Evolutionary conservation across 2,113 vertebrate species (phyloP), one percentile per base, ranked within the genome.

Genomic region (Alligator sinensis): DNA sequence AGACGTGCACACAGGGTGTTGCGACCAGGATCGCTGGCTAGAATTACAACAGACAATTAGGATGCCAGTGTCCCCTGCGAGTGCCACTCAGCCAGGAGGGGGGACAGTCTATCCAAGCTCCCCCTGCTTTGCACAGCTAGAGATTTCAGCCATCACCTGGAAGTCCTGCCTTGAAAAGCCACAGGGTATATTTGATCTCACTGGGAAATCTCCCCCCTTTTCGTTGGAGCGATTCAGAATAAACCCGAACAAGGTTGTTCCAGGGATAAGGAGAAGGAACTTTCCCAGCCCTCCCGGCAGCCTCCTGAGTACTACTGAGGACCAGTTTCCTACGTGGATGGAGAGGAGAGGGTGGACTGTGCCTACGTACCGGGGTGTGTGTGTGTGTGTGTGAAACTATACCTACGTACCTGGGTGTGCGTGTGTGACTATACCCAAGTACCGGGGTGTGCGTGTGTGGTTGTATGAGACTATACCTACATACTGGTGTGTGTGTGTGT

Each of bases 201-300:
- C 47, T 47, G 7, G 47, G 47, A 77, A 90, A 96, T 76, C 57
- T 87, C 72, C 55, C 61, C 57, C 57, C 27, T 76, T 62, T 19
- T 72, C 47, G 7, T 47, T 75, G 84, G 61, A 25, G 63, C 68
- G 47, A 66, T 55, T 90, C 74, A 62, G 66, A 24, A 62, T 3
- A 55, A 6, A 5, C 82, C 92, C 47, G 60, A 14, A 75, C 91
- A 70, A 82, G 90, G 89, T 92, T 93, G 88, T 91, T 86, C 92
- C 28, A 82, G 62, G 87, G 16, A 88, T 68, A n/a, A 63, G 86
- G 54, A 15, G 60, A 72, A 82, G 75, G 87, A 97, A 98, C 96
- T 97, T 96, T 94, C 74, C 25, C 87, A 27, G 66, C 47, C 47
- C 47, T 47, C 47, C 47, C 47, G 47, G 7, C 8, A 47, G 47